Evolutionary conservation across 2,888 invertebrate species (phyloP).

Genomic region (Alsophila aescularia): DNA sequence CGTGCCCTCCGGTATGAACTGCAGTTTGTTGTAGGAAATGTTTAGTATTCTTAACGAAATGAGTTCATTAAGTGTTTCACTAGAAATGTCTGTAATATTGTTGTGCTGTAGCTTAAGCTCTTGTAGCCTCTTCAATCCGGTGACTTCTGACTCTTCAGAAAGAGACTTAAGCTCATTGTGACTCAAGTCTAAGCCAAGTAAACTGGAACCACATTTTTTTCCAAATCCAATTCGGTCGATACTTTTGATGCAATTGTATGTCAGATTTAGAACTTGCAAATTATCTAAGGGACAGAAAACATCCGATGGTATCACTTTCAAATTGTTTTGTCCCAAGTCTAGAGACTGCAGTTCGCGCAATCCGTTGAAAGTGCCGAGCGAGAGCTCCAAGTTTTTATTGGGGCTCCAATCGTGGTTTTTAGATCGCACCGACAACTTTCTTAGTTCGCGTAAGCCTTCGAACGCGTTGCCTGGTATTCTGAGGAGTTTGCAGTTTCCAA

Average conservation of each 20-base stretch:
- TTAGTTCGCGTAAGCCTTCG: slow-evolving; percentile 91
- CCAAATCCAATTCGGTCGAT: slow-evolving; percentile 90
- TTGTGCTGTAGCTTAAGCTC: slow-evolving; percentile 92
- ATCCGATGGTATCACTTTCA: slow-evolving; percentile 90
- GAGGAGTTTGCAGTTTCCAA: slow-evolving; percentile 92
- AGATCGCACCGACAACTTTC: slow-evolving; percentile 91
- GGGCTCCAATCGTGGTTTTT: slow-evolving; percentile 92
- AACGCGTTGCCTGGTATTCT: slow-evolving; percentile 91
- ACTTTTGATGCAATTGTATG: slow-evolving; percentile 91
- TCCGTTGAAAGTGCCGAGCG: slow-evolving; percentile 89
- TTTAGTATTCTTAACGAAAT: slow-evolving; percentile 92
- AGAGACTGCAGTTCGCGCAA: slow-evolving; percentile 90
- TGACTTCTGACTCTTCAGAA: slow-evolving; percentile 90
- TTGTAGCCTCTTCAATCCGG: slow-evolving; percentile 90
- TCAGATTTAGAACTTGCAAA: slow-evolving; percentile 92
- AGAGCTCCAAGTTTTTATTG: slow-evolving; percentile 89
- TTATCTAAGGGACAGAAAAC: slow-evolving; percentile 92
- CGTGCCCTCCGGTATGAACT: slow-evolving; percentile 91
- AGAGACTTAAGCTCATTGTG: slow-evolving; percentile 90
- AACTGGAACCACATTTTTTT: slow-evolving; percentile 86
- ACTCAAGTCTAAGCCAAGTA: slow-evolving; percentile 92
- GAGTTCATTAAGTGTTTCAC: slow-evolving; percentile 91
- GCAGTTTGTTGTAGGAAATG: slow-evolving; percentile 93
- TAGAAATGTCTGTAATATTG: slow-evolving; percentile 90
- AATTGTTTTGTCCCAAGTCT: slow-evolving; percentile 92